phyloP scores from a whole-genome alignment of 2,888 invertebrate genomes.

The Papilio gigon region DNA sequence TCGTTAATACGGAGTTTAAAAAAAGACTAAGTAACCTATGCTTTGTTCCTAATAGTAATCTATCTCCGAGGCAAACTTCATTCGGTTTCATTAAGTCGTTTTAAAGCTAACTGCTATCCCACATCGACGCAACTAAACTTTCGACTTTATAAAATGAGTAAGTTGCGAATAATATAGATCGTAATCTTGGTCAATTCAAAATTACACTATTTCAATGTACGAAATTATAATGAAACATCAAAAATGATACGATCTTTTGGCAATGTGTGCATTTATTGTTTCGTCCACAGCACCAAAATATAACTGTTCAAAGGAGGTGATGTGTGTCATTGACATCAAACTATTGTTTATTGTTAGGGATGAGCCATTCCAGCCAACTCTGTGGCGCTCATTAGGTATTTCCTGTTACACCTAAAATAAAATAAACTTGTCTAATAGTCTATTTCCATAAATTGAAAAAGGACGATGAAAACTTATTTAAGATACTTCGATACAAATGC shows the following conservation, averaged over 20 bases:
- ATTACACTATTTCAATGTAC: slow-evolving; percentile 1
- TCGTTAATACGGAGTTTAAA: no score
- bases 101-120: no score
- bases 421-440: background rate
- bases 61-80: no score
- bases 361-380: slow-evolving; percentile 38
- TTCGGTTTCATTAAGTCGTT: no score
- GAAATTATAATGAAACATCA: slow-evolving; percentile 42
- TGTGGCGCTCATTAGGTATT: slow-evolving; percentile 20
- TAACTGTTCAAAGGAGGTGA: slow-evolving; percentile 48
- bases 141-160: no score
- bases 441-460: background rate
- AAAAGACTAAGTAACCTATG: no score
- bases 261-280: slow-evolving; percentile 50
- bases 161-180: background rate
- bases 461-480: no score
- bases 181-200: background rate
- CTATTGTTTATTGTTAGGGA: slow-evolving; percentile 60
- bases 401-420: slow-evolving; percentile 27
- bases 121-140: no score
- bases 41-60: no score
- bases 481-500: no score
- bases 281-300: slow-evolving; percentile 48
- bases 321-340: slow-evolving; percentile 60
- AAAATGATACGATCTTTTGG: slow-evolving; percentile 51